Evolutionary conservation across 1,140 invertebrate species (phyloP).

Genomic region (Arctopsyche grandis): DNA sequence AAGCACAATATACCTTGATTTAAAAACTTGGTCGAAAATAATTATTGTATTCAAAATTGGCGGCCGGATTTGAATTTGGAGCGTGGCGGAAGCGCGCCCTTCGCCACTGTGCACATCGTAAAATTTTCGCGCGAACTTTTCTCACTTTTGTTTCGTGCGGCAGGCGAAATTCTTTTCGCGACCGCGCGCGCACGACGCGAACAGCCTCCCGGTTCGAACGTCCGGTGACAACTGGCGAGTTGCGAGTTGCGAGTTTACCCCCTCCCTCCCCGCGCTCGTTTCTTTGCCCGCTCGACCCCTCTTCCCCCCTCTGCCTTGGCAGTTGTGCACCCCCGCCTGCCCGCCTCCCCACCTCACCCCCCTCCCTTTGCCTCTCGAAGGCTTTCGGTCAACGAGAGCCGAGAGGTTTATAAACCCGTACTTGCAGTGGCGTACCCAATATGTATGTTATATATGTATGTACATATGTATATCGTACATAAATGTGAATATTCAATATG

Average conservation of each 20-base stretch:
- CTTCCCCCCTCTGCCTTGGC: neutral
- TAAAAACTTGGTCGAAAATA: too few species aligned
- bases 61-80: neutral
- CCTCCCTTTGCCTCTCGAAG: too few species aligned
- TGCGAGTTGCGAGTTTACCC: neutral
- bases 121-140: neutral
- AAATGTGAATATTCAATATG: too few species aligned
- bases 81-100: neutral
- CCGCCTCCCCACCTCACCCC: neutral
- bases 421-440: conserved; percentile 6
- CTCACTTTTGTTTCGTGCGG: neutral
- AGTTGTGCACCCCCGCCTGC: neutral
- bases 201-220: too few species aligned
- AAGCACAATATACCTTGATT: too few species aligned
- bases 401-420: conserved; percentile 10
- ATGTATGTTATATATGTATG: too few species aligned
- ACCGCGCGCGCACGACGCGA: neutral
- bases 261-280: conserved; percentile 14
- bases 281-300: too few species aligned
- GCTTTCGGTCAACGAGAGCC: conserved; percentile 8
- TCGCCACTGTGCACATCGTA: neutral
- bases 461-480: too few species aligned
- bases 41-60: too few species aligned
- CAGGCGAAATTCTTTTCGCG: neutral
- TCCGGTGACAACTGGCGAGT: neutral